Evolutionary conservation across 2,113 vertebrate genomes (phyloP).

Genomic region (Myocastor coypus): DNA sequence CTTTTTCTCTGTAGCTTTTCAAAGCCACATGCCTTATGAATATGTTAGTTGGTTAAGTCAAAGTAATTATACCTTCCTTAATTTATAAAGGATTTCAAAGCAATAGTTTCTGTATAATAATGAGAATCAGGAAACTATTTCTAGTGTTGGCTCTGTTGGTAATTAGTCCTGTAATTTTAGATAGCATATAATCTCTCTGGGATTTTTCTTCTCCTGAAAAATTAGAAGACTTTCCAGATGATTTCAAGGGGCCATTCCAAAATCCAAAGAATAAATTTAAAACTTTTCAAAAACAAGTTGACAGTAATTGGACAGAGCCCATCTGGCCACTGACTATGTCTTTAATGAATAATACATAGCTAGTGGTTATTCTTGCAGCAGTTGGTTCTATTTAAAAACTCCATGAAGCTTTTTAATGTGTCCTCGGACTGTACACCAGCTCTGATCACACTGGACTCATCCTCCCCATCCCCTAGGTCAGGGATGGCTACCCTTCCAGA

Average conservation of each 20-base stretch:
- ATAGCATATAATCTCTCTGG: constrained; percentile 35
- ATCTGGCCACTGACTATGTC: neutral
- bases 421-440: neutral
- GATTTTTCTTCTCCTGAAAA: constrained; percentile 62
- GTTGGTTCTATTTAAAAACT: constrained; percentile 24
- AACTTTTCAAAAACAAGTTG: constrained; percentile 67
- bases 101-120: constrained; percentile 41
- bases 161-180: constrained; percentile 53
- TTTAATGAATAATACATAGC: constrained; percentile 28
- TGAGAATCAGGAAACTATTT: constrained; percentile 48
- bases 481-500: neutral
- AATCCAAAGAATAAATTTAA: constrained; percentile 59
- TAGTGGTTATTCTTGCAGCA: constrained; percentile 9
- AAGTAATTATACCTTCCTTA: constrained; percentile 52
- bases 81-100: constrained; percentile 35
- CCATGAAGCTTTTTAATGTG: neutral
- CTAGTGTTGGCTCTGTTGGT: constrained; percentile 42
- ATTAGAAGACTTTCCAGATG: constrained; percentile 19
- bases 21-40: neutral
- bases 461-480: neutral
- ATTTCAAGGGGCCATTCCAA: constrained; percentile 63
- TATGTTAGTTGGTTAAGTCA: constrained; percentile 17
- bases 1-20: neutral
- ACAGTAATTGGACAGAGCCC: constrained; percentile 26
- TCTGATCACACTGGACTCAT: neutral